phyloP scores from a whole-genome alignment of 1,140 invertebrate genomes.

The Trichonephila clavipes region DNA sequence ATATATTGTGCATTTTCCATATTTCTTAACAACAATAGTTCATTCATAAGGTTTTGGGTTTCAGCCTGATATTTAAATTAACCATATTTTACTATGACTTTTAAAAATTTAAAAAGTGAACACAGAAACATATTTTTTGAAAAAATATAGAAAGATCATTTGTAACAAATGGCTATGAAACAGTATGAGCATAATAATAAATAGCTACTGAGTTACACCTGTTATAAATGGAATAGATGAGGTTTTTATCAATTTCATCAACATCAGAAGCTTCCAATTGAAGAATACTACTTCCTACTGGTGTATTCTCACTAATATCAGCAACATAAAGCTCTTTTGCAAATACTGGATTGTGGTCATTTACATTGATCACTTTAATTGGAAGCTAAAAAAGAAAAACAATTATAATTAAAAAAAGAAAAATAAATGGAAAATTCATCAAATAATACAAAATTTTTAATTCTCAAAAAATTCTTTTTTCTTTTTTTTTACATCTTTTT shows the following conservation, averaged over 20 bases:
- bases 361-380: constrained; percentile 90
- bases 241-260: constrained; percentile 85
- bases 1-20: too few species aligned
- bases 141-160: neutral
- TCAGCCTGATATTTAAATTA: too few species aligned
- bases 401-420: neutral
- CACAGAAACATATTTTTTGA: neutral
- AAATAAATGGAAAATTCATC: neutral
- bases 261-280: constrained; percentile 86
- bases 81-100: too few species aligned
- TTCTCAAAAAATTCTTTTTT: neutral
- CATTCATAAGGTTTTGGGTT: too few species aligned
- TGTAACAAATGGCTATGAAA: constrained; percentile 82
- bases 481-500: too few species aligned
- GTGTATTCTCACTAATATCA: constrained; percentile 88
- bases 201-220: constrained; percentile 78
- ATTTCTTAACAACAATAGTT: too few species aligned
- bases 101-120: too few species aligned
- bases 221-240: constrained; percentile 88
- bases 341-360: constrained; percentile 90
- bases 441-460: neutral
- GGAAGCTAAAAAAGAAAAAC: constrained; percentile 82
- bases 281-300: constrained; percentile 85
- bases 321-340: constrained; percentile 86
- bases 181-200: constrained; percentile 81